Evolutionary conservation across 2,888 invertebrate species (phyloP), one percentile per base, ranked within the genome.

Genomic region (Nesidiocoris tenuis): DNA sequence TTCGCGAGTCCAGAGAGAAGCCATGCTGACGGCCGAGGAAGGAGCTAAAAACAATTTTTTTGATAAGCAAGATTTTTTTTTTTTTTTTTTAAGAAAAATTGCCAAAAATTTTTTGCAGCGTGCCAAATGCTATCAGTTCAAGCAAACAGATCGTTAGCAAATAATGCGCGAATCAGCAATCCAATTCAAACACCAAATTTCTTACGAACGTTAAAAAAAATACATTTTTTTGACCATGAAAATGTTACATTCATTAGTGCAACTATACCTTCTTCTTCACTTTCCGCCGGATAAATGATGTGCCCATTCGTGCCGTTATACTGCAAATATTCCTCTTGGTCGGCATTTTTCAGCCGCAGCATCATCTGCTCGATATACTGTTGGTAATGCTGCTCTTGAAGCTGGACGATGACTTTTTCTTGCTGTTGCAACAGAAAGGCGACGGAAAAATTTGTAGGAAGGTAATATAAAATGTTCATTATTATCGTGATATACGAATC

Each of bases 371-470:
- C 95, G 90, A 99, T 96, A 84, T 99, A 99, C 82, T 98, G 98
- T 83, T 97, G 95, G 83, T 97, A 99, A 84, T 99, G 99, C 82
- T 99, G 97, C 81, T 98, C 98, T 85, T 99, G 99, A 63, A 99
- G 86, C 83, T 98, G 98, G 75, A 92, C 88, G 76, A 99, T 95
- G 23, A 99, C 86, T 59, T 94, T 89, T 0, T 94, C 96, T 87
- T 99, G 99, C 87, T 98, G 91, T 7, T 66, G 78, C 59, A 55
- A 77, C 12, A 24, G 59, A n/a, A 59, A 59, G 59, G 9, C 17
- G 59, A n/a, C n/a, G n/a, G n/a, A n/a, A n/a, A n/a, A n/a, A n/a
- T n/a, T n/a, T n/a, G n/a, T n/a, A n/a, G n/a, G n/a, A n/a, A n/a
- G n/a, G n/a, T n/a, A n/a, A n/a, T n/a, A n/a, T n/a, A n/a, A n/a